Evolutionary conservation across 2,888 invertebrate species (phyloP).

Genomic region (Monoplex corrugatus): DNA sequence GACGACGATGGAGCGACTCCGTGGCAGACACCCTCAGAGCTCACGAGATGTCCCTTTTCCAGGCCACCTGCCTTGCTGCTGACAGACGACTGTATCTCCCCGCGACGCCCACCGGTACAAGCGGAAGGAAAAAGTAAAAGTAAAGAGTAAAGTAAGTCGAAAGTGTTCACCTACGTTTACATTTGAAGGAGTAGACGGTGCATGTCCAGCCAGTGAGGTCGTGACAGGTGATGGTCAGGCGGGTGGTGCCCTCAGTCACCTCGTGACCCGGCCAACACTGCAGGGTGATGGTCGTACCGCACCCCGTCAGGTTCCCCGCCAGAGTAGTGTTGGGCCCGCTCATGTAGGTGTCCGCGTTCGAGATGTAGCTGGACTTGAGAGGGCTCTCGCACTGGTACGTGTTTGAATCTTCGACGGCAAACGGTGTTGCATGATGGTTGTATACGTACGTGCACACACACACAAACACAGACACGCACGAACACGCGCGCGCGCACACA

Average conservation of each 20-base stretch:
- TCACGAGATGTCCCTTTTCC: no score
- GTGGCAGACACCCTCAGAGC: no score
- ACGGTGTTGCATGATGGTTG: not conserved
- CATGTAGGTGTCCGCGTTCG: not conserved
- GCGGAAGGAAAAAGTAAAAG: no score
- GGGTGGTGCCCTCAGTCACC: not conserved
- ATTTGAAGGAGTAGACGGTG: not conserved
- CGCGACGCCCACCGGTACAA: no score
- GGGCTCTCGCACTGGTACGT: not conserved
- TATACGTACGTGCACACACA: no score
- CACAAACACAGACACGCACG: not conserved
- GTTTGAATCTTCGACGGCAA: not conserved
- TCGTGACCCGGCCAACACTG: conserved; percentile 27
- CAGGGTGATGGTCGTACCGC: not conserved
- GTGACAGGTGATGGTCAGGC: conserved; percentile 1
- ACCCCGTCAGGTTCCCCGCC: not conserved
- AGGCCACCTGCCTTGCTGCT: no score
- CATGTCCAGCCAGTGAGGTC: not conserved
- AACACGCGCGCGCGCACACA: not conserved
- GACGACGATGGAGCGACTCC: no score
- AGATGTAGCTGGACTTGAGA: not conserved
- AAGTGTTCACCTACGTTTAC: no score
- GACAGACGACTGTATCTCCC: no score
- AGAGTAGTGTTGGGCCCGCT: not conserved
- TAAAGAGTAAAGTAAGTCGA: no score